phyloP scores from a whole-genome alignment of 2,888 invertebrate genomes.

The Ashinkailepas kermadecensis region DNA sequence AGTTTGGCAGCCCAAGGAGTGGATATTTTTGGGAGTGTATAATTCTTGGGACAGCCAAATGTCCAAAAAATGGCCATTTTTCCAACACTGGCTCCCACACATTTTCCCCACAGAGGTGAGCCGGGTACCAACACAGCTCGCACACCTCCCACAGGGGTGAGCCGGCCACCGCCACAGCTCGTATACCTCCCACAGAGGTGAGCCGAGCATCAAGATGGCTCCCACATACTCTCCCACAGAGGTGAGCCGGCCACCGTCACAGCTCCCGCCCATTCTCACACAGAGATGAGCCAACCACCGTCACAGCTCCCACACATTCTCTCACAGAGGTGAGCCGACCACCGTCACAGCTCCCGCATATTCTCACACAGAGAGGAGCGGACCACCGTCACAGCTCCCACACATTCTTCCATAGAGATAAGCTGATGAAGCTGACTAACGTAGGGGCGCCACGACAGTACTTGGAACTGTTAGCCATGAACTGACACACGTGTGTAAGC shows the following conservation, averaged over 20 bases:
- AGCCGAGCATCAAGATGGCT: constrained; percentile 36
- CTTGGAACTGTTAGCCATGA: too few species aligned
- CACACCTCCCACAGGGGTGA: constrained; percentile 64
- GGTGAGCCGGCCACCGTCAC: constrained; percentile 44
- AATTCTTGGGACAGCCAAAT: too few species aligned
- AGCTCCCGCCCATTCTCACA: constrained; percentile 54
- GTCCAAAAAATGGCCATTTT: too few species aligned
- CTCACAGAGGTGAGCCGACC: constrained; percentile 56
- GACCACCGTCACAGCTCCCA: constrained; percentile 54
- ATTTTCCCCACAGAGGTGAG: constrained; percentile 26
- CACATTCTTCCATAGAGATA: constrained; percentile 62
- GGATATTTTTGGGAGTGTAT: too few species aligned
- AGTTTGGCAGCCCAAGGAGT: too few species aligned
- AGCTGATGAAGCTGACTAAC: constrained; percentile 14
- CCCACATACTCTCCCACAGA: constrained; percentile 61
- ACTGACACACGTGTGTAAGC: too few species aligned
- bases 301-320: constrained; percentile 59
- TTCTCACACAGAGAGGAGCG: too few species aligned
- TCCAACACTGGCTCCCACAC: too few species aligned
- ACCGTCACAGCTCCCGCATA: too few species aligned
- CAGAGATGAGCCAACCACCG: constrained; percentile 50
- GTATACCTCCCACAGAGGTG: constrained; percentile 62
- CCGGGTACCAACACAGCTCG: constrained; percentile 40
- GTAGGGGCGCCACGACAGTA: too few species aligned
- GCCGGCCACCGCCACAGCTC: constrained; percentile 35